Base-by-base conservation (phyloP, 2,797 vertebrate species). In the Kryptopterus vitreolus region DNA sequence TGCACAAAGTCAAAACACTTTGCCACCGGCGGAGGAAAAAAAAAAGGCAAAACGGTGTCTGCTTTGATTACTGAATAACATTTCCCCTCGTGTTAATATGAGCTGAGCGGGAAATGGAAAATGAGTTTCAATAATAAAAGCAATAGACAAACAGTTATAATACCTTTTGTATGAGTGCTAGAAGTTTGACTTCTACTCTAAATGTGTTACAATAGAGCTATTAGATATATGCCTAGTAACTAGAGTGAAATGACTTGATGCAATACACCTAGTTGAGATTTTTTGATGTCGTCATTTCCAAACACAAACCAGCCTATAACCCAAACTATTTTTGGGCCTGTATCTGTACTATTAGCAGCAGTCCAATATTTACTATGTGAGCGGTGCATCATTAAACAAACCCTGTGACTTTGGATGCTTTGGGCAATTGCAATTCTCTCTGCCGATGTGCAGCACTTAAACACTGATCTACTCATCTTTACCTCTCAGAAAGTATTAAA, bases 1-100 rank as follows among this genome's bases (percentile, higher is more conserved):
- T 46, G 73, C 26, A 80, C 33, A 58, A 80, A 75, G 29, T 55
- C 22, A 61, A 82, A 68, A 68, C 18, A 48, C n/a, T 71, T 58
- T 55, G 61, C 76, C 71, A 48, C 46, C 31, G 63, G 33, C 22
- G n/a, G 18, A 66, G 24, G 35, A 77, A n/a, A n/a, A n/a, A n/a
- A n/a, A n/a, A n/a, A 43, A 50, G 5, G 62, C 24, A 22, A 75
- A 80, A 46, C 0, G 9, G 52, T 8, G 11, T 6, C 46, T 65
- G 22, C 3, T 35, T 77, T 16, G 26, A 33, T 31, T 63, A 50
- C 9, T 35, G 3, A 63, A 33, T 43, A 15, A 26, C 6, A 13
- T 73, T 58, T 26, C 10, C 57, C 9, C 15, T 24, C 26, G 3
- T 74, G 15, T 43, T 58, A 4, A 74, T 59, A 16, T 46, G 8